Base-by-base conservation (phyloP, 2,888 invertebrate genomes). In the Harmothoe impar region DNA sequence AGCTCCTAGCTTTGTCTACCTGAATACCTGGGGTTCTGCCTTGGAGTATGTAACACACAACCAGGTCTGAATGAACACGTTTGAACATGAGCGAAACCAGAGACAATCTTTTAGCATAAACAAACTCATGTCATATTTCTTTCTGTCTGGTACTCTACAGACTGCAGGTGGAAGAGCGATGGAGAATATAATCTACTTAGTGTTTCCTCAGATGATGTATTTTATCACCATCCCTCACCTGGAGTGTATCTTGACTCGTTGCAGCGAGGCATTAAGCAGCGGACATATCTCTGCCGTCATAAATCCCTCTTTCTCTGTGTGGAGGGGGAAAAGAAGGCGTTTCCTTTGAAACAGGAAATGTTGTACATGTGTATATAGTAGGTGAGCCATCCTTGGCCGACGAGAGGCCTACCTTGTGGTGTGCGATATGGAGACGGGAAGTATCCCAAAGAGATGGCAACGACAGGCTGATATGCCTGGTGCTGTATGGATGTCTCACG, bases 381-480 rank as follows among this genome's bases (percentile, higher is more conserved):
- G 72, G 72, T 15, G 72, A 25, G 72, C 72, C 29, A 29, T 29
- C 72, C 72, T 25, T 29, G 72, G 25, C 72, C 29, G 72, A 29
- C 72, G 31, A 72, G 72, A 23, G 31, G 15, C 29, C 72, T 72
- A 29, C 81, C 86, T 86, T n/a, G 54, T 29, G 56, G 86, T 54
- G 54, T 56, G 43, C 43, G 86, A 54, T 56, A 86, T 86, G 25
- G 86, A 86, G 54, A 23, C 86, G 52, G 86, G 86, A 86, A 86
- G 86, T 86, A 54, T 86, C 86, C 84, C 51, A 84, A 51, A 84
- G 86, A 54, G 52, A 52, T 52, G 86, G 54, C 86, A 52, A 54
- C 25, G 86, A 52, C 7, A 54, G 86, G 52, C 86, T 54, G 86
- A 86, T 54, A 52, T 54, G 86, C 86, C 86, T 29, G 25, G 54